Conservation (phyloP, 2,113 vertebrate genomes). For the Ivindomyrus marchei region DNA sequence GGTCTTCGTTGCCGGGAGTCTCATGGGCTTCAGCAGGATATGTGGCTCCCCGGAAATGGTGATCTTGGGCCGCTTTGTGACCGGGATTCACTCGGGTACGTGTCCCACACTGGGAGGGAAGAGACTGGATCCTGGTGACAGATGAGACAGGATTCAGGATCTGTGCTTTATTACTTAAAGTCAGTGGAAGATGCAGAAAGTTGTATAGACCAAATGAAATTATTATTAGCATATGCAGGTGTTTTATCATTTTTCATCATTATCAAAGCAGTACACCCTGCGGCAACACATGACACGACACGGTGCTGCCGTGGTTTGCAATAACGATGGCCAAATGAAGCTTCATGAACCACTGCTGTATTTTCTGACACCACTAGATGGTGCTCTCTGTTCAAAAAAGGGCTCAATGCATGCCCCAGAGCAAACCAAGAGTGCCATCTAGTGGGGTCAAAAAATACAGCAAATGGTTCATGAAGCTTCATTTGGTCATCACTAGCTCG, state of each 20-base stretch:
- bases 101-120: background rate
- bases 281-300: background rate
- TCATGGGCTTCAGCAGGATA: conserved; percentile 77
- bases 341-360: background rate
- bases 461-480: no score
- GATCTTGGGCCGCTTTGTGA: conserved; percentile 74
- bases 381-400: background rate
- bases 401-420: background rate
- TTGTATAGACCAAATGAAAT: background rate
- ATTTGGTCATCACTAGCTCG: no score
- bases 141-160: background rate
- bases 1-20: conserved; percentile 63
- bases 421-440: no score
- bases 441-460: no score
- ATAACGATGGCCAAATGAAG: background rate
- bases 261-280: background rate
- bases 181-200: background rate
- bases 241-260: background rate
- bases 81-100: conserved; percentile 77
- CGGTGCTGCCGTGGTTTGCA: background rate
- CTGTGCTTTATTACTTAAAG: background rate
- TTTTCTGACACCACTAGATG: background rate
- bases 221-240: background rate
- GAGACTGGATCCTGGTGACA: background rate
- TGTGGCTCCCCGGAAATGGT: conserved; percentile 78